These are phyloP conservation scores for Ceryle rudis DNA, from an alignment of 2,797 vertebrate genomes.

Conservation along the genomic window DNA sequence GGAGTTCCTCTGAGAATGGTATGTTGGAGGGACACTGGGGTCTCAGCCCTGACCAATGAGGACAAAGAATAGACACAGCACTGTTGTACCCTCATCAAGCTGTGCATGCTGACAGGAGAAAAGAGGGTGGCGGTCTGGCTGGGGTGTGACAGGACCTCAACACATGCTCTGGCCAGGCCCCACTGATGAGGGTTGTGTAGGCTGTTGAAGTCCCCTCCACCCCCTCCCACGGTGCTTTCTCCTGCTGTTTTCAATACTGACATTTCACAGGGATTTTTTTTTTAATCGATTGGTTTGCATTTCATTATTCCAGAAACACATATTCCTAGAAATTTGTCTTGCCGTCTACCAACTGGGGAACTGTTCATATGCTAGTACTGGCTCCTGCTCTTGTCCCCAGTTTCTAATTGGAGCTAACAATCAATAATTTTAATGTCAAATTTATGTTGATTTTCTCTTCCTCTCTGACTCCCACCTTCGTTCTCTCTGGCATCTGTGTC, in stretches of 20 bases:
- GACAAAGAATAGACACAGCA: neutral
- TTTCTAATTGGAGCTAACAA: neutral
- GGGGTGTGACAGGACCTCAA: neutral
- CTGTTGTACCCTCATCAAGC: neutral
- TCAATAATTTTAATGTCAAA: neutral
- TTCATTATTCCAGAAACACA: neutral
- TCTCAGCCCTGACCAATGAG: neutral
- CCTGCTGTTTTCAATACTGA: neutral
- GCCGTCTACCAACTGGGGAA: neutral
- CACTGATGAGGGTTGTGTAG: neutral
- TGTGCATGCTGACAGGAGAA: neutral
- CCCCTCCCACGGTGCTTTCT: neutral
- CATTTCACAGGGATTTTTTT: neutral
- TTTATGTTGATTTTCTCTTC: neutral
- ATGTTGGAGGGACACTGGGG: neutral
- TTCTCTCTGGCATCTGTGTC: neutral
- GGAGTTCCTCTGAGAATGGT: neutral
- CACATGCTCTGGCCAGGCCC: accelerated
- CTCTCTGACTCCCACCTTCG: neutral
- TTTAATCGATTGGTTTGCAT: neutral
- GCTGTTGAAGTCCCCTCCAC: neutral
- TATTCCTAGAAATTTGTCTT: neutral
- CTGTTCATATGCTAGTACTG: neutral
- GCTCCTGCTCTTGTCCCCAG: neutral
- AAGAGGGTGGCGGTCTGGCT: too few relatives aligned